Percentiles rank a stretch among this genome's conserved stretches.
Conservation (phyloP, 1,140 invertebrate genomes). For the Drosophila watanabei region DNA sequence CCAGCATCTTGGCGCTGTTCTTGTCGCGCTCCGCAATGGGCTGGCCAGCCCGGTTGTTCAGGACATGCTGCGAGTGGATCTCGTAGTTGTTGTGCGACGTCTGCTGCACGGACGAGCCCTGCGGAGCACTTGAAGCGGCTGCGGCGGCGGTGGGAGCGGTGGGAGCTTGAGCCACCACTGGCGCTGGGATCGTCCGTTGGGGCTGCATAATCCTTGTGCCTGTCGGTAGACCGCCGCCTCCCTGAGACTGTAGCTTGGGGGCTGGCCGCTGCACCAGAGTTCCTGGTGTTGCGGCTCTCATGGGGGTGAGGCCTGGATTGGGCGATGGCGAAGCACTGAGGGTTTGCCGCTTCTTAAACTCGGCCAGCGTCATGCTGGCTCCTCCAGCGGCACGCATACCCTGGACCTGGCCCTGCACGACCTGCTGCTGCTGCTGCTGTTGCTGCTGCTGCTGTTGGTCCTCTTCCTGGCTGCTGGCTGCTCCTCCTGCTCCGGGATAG, state of each 20-base stretch:
- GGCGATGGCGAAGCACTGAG: slow-evolving; percentile 45
- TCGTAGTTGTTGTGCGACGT: slow-evolving; percentile 84
- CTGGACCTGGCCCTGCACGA: slow-evolving; percentile 51
- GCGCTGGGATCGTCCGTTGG: slow-evolving; percentile 23
- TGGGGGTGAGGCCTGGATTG: slow-evolving; percentile 26
- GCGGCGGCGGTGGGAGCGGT: background rate
- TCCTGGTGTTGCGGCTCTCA: slow-evolving; percentile 33
- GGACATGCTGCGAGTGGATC: slow-evolving; percentile 81
- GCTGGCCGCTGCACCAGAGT: slow-evolving; percentile 55
- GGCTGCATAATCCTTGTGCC: slow-evolving; percentile 52
- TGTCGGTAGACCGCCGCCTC: slow-evolving; percentile 9
- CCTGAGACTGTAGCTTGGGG: slow-evolving; percentile 42
- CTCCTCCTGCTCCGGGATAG: slow-evolving; percentile 32
- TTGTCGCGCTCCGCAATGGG: slow-evolving; percentile 84
- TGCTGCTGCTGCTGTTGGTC: slow-evolving; percentile 44
- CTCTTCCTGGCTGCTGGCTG: slow-evolving; percentile 12
- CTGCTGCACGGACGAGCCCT: slow-evolving; percentile 71
- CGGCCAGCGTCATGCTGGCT: slow-evolving; percentile 68
- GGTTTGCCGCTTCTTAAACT: slow-evolving; percentile 75
- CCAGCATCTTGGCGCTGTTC: slow-evolving; percentile 91
- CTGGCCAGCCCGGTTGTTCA: slow-evolving; percentile 75
- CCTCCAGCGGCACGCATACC: slow-evolving; percentile 61
- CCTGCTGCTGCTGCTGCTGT: slow-evolving; percentile 60
- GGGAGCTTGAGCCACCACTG: slow-evolving; percentile 17
- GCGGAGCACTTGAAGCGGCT: slow-evolving; percentile 8